phyloP scores from a whole-genome alignment of 2,113 vertebrate species.

The Urocolius indicus region DNA sequence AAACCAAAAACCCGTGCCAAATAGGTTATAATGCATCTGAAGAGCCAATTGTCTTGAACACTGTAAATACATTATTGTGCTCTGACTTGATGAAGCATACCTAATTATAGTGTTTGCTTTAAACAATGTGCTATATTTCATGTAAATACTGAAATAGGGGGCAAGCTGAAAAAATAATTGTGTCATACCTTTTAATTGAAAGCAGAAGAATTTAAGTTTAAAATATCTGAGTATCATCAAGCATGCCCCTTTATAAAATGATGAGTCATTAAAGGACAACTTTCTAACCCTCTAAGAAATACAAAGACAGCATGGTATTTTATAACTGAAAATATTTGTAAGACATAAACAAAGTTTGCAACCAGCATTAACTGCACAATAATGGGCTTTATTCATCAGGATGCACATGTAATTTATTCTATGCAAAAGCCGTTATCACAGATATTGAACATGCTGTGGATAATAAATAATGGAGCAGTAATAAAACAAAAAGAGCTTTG shows the following conservation, averaged over 20 bases:
- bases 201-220: neutral
- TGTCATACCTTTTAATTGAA: slow-evolving; percentile 20
- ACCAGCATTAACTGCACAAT: neutral
- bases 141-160: neutral
- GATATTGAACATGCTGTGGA: slow-evolving; percentile 16
- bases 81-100: slow-evolving; percentile 3
- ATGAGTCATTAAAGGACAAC: neutral
- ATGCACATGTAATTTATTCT: slow-evolving; percentile 32
- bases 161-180: neutral
- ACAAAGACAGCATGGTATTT: neutral
- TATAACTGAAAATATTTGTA: slow-evolving; percentile 24
- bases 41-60: neutral
- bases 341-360: slow-evolving; percentile 3
- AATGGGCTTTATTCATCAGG: slow-evolving; percentile 49
- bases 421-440: slow-evolving; percentile 61
- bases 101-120: neutral
- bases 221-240: neutral
- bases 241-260: neutral
- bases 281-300: neutral
- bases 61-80: neutral
- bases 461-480: slow-evolving; percentile 38
- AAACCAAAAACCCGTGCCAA: neutral
- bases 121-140: slow-evolving; percentile 26
- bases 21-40: neutral
- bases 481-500: slow-evolving; percentile 54